Evolutionary conservation across 2,888 invertebrate genomes (phyloP).

Genomic region (Dermolepida albohirtum): DNA sequence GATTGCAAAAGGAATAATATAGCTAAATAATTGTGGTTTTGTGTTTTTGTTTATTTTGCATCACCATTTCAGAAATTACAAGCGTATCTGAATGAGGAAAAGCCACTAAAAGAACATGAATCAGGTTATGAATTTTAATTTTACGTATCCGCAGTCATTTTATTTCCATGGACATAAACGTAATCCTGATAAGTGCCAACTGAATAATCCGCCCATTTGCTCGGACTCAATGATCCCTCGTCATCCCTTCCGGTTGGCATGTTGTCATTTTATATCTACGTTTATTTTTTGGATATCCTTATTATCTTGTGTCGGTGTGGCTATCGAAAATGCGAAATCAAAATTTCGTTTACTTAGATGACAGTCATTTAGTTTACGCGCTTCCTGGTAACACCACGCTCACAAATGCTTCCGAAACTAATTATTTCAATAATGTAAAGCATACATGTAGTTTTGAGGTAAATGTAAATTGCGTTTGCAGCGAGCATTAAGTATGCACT

Average conservation of each 20-base stretch:
- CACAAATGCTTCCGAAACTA: no score
- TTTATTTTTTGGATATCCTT: not conserved
- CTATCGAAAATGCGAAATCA: no score
- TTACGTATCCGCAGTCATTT: slow-evolving; percentile 20
- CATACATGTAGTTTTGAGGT: no score
- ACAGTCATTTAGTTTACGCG: no score
- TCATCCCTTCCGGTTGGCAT: slow-evolving; percentile 3
- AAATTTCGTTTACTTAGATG: no score
- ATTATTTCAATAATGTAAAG: no score
- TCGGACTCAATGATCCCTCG: slow-evolving; percentile 13
- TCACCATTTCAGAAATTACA: slow-evolving; percentile 4
- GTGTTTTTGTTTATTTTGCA: slow-evolving; percentile 1
- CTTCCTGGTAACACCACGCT: no score
- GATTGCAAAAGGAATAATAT: no score
- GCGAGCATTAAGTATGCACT: no score
- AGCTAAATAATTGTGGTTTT: no score
- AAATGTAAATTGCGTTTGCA: no score
- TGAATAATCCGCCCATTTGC: slow-evolving; percentile 28
- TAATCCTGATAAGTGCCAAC: slow-evolving; percentile 29
- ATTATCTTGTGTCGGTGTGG: no score
- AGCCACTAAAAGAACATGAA: slow-evolving; percentile 2
- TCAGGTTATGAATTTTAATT: slow-evolving; percentile 30
- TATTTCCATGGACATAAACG: slow-evolving; percentile 8
- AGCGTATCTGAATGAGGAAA: not conserved
- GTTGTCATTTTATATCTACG: slow-evolving; percentile 12